These are phyloP conservation scores for Sericinus montela DNA, from an alignment of 2,888 invertebrate genomes.

Conservation along the genomic window DNA sequence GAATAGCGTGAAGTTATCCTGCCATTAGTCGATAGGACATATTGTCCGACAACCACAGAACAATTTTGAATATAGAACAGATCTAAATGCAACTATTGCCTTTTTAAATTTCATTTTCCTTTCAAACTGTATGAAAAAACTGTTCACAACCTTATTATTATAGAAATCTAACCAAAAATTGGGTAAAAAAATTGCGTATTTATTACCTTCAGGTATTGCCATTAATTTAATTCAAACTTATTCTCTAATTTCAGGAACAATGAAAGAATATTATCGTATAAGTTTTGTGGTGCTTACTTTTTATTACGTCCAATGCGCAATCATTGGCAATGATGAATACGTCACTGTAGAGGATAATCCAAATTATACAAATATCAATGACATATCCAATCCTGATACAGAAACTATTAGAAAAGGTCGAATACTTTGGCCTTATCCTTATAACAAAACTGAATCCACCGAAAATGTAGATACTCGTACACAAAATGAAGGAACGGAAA, in stretches of 20 bases:
- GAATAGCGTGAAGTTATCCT: too few species aligned
- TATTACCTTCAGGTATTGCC: neutral
- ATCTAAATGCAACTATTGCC: too few species aligned
- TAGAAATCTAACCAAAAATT: too few species aligned
- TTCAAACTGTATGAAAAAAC: too few species aligned
- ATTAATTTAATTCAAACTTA: neutral
- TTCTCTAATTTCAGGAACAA: slow-evolving; percentile 36
- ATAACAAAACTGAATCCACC: slow-evolving; percentile 29
- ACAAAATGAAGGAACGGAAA: slow-evolving; percentile 1
- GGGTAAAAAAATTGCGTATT: too few species aligned
- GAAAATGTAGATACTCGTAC: slow-evolving; percentile 6
- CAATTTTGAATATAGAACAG: too few species aligned
- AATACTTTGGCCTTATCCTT: slow-evolving; percentile 55
- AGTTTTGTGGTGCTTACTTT: slow-evolving; percentile 24
- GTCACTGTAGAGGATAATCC: slow-evolving; percentile 38
- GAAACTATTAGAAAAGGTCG: slow-evolving; percentile 34
- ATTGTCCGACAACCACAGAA: too few species aligned
- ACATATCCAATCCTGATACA: slow-evolving; percentile 22
- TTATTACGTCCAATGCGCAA: slow-evolving; percentile 8
- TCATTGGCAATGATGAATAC: slow-evolving; percentile 24
- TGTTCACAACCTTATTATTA: too few species aligned
- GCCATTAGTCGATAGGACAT: too few species aligned
- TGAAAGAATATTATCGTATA: slow-evolving; percentile 35
- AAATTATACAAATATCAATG: slow-evolving; percentile 22
- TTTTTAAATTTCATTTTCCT: too few species aligned